phyloP scores from a whole-genome alignment of 2,797 vertebrate genomes.

The Lepus townsendii region DNA sequence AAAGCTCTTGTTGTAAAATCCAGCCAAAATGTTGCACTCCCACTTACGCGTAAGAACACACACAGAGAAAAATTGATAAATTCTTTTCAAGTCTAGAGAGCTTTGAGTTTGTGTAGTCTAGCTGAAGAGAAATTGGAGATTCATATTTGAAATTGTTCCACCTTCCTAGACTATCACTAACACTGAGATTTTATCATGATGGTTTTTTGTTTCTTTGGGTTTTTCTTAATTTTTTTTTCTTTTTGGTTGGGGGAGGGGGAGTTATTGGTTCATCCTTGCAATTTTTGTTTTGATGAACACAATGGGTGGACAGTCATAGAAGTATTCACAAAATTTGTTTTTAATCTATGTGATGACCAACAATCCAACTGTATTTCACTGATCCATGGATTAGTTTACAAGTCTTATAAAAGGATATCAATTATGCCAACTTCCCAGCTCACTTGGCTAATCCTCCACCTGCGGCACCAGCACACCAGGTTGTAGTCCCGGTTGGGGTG shows the following conservation, averaged over 20 bases:
- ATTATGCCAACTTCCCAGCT: neutral
- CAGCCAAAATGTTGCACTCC: neutral
- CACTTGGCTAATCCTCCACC: too few species aligned
- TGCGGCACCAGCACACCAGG: too few species aligned
- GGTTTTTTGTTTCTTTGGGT: neutral
- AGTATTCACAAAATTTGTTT: neutral
- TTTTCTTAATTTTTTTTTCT: too few species aligned
- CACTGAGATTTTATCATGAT: neutral
- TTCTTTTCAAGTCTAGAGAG: neutral
- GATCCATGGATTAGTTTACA: neutral
- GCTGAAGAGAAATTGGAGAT: neutral
- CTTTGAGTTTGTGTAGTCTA: neutral
- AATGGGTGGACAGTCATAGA: neutral
- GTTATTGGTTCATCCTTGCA: neutral
- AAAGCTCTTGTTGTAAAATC: conserved; percentile 58
- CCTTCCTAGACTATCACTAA: neutral
- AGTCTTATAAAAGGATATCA: neutral
- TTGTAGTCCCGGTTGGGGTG: too few species aligned
- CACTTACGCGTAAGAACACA: neutral
- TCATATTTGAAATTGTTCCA: neutral
- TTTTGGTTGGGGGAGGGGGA: neutral
- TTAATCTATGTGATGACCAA: neutral
- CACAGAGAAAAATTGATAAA: neutral
- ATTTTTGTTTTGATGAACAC: neutral
- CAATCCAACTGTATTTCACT: neutral